Percentiles rank a stretch among this genome's conserved stretches.
Conservation (phyloP, 64 coral and sea anemone species). For the Pocillopora damicornis region DNA sequence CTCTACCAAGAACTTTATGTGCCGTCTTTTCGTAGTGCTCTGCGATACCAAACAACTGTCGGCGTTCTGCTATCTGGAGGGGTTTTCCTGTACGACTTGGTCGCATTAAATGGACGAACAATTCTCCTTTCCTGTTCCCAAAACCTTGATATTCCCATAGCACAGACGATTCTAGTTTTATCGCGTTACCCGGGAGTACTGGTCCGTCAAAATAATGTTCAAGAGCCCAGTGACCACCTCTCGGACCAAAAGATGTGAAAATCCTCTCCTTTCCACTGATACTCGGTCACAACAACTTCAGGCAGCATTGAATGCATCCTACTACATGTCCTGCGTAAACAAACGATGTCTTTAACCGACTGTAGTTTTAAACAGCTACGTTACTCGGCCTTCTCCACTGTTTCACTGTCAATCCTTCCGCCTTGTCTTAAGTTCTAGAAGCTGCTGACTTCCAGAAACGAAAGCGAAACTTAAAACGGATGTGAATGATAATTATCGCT, state of each 20-base stretch:
- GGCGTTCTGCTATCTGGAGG: slow-evolving; percentile 13
- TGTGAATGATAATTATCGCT: too few species aligned
- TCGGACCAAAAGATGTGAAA: slow-evolving; percentile 38
- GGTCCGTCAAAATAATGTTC: slow-evolving; percentile 63
- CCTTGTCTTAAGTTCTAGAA: too few species aligned
- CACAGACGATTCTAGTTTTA: slow-evolving; percentile 29
- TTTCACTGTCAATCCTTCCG: too few species aligned
- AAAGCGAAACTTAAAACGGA: too few species aligned
- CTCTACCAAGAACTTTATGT: not conserved
- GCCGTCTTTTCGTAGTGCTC: slow-evolving; percentile 21
- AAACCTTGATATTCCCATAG: slow-evolving; percentile 53
- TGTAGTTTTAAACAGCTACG: not conserved
- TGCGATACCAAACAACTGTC: slow-evolving; percentile 64
- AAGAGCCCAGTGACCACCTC: slow-evolving; percentile 12
- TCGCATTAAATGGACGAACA: slow-evolving; percentile 54
- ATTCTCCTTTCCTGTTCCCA: slow-evolving; percentile 58
- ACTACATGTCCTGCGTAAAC: slow-evolving; percentile 22
- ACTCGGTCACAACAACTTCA: not conserved
- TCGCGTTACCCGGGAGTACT: not conserved
- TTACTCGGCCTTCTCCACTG: slow-evolving; percentile 32
- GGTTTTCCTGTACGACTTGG: not conserved
- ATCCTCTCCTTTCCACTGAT: slow-evolving; percentile 22
- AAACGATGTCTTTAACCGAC: slow-evolving; percentile 34
- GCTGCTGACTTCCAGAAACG: too few species aligned
- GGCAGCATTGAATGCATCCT: slow-evolving; percentile 40